Base-by-base conservation (phyloP, 2,888 invertebrate species). In the Melieria crassipennis region DNA sequence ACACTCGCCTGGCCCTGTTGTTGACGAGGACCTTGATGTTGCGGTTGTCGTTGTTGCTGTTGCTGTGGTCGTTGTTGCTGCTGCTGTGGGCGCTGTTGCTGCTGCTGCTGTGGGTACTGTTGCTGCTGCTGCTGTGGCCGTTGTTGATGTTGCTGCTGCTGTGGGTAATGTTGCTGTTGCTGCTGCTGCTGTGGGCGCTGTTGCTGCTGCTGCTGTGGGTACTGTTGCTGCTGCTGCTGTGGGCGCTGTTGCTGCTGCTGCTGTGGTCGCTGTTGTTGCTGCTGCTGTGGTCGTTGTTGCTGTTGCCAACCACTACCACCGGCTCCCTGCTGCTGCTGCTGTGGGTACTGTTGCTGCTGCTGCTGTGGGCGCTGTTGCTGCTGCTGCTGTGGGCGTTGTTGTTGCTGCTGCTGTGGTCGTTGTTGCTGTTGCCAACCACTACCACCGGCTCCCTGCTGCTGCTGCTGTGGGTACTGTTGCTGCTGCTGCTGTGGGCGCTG, bases 1-100 rank as follows among this genome's bases (percentile, higher is more conserved):
- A 66, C 9, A 47, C 30, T 69, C 52, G 61, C 7, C 9, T 68
- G 69, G 42, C 70, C 66, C 5, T 9, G 57, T 47, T 62, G 60
- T 10, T 45, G 46, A 65, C 30, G 30, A 30, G 30, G 30, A 3
- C 30, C 30, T 30, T 30, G 30, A 30, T 30, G 30, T 30, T 30
- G 30, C 30, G 30, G 30, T 30, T 30, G 30, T 30, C 30, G 2
- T 30, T 30, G 30, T 30, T 30, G 68, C 11, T 71, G 72, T 13
- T 72, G 73, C 13, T 58, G 42, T 56, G 42, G 48, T 52, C 71
- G 57, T 58, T 63, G 75, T 43, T 67, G 16, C 52, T 16, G n/a
- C n/a, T 58, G 58, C 4, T 42, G 7, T 30, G 11, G 58, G n/a
- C 4, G 4, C 57, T 58, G 43, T 10, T 58, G 58, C 9, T 68